phyloP scores from a whole-genome alignment of 1,140 invertebrate genomes.

The Drosophila equinoxialis region DNA sequence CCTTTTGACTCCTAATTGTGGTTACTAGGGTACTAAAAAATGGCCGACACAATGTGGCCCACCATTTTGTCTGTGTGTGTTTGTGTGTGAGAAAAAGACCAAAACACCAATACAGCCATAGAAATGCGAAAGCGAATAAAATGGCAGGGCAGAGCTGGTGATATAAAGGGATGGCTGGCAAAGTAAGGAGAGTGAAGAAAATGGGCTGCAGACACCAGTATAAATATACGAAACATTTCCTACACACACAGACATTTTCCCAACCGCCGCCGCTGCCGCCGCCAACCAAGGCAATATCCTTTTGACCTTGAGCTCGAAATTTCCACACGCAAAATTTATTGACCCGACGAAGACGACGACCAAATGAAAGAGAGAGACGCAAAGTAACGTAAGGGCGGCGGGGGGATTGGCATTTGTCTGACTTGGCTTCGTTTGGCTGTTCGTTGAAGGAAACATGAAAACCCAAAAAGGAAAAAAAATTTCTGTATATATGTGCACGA shows the following conservation, averaged over 20 bases:
- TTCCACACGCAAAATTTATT: constrained; percentile 82
- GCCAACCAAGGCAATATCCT: constrained; percentile 74
- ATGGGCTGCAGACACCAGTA: constrained; percentile 37
- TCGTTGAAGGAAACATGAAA: constrained; percentile 61
- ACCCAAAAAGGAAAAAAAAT: constrained; percentile 33
- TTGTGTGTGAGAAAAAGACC: constrained; percentile 3
- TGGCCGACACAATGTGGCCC: constrained; percentile 43
- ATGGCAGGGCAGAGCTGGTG: not conserved
- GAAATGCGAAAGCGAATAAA: not conserved
- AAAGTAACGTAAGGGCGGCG: not conserved
- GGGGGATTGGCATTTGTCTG: constrained; percentile 37
- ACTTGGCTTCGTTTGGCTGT: constrained; percentile 49
- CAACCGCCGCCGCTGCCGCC: not conserved
- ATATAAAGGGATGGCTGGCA: not conserved
- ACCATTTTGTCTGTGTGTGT: constrained; percentile 59
- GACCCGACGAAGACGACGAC: constrained; percentile 52
- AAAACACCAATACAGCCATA: constrained; percentile 37
- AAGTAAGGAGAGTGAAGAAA: not conserved
- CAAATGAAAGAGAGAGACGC: too few species aligned
- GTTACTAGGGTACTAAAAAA: constrained; percentile 29
- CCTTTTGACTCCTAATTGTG: not conserved
- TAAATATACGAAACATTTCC: constrained; percentile 56
- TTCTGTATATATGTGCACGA: not conserved
- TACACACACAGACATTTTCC: constrained; percentile 40
- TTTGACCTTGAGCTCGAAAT: constrained; percentile 82